Percentiles rank a stretch among this genome's conserved stretches.
phyloP scores from a whole-genome alignment of 1,140 invertebrate species.

The Drosophila fuyamai region DNA sequence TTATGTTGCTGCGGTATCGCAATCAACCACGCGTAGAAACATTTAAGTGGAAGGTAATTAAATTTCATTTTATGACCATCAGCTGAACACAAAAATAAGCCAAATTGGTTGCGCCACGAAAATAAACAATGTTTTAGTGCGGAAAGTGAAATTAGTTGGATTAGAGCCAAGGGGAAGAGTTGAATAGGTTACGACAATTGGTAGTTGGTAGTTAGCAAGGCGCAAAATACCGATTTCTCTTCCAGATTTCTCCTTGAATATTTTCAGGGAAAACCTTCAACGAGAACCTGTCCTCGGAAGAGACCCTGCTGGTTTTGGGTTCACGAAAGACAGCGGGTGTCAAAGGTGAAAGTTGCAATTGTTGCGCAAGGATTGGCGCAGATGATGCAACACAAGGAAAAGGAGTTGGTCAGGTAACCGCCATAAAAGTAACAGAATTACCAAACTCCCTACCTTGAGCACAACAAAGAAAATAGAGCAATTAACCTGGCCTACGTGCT shows the following conservation, averaged over 20 bases:
- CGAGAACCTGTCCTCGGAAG: conserved; percentile 36
- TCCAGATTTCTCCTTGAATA: conserved; percentile 12
- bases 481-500: conserved; percentile 75
- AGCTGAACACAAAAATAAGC: conserved; percentile 33
- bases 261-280: conserved; percentile 33
- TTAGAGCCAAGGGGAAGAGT: conserved; percentile 26
- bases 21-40: conserved; percentile 57
- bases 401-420: conserved; percentile 34
- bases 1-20: conserved; percentile 40
- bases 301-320: conserved; percentile 12
- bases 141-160: conserved; percentile 42
- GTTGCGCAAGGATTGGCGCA: conserved; percentile 38
- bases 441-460: conserved; percentile 6
- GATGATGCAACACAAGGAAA: conserved; percentile 36
- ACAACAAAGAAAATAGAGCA: conserved; percentile 68
- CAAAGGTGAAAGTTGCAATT: conserved; percentile 46
- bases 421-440: conserved; percentile 19
- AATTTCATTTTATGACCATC: conserved; percentile 69
- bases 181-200: conserved; percentile 29
- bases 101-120: conserved; percentile 45
- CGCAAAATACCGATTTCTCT: conserved; percentile 29
- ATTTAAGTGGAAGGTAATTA: conserved; percentile 75
- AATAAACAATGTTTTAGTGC: conserved; percentile 47
- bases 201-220: conserved; percentile 8
- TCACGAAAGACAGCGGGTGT: conserved; percentile 22